Conservation (phyloP, 2,888 invertebrate genomes). For the Stenichneumon culpator region DNA sequence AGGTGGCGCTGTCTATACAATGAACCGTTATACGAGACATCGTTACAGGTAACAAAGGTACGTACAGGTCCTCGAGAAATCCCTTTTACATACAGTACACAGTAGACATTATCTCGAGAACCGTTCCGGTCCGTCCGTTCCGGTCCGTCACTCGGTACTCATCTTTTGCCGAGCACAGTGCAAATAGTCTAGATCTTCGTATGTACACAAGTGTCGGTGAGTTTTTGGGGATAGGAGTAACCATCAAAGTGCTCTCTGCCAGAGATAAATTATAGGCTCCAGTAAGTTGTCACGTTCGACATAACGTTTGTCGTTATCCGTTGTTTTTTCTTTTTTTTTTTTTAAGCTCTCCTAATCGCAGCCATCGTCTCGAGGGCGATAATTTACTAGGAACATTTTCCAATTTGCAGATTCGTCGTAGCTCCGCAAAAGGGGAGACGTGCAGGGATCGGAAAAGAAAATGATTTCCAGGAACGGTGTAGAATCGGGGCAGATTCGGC, state of each 20-base stretch:
- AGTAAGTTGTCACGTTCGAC: background rate
- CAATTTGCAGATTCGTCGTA: conserved; percentile 35
- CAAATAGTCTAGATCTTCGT: background rate
- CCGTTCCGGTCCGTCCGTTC: background rate
- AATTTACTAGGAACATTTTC: background rate
- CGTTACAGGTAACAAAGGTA: conserved; percentile 29
- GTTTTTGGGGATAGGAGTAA: background rate
- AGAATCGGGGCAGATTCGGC: conserved; percentile 75
- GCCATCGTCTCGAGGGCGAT: background rate
- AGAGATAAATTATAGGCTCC: background rate
- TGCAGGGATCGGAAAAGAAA: conserved; percentile 12
- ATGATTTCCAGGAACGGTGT: conserved; percentile 79
- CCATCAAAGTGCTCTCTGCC: background rate
- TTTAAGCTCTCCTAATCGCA: background rate
- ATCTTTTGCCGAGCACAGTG: conserved; percentile 36
- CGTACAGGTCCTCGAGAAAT: conserved; percentile 29
- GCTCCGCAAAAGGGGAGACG: conserved; percentile 12
- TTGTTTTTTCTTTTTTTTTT: background rate
- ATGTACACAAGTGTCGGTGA: conserved; percentile 2
- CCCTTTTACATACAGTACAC: conserved; percentile 12
- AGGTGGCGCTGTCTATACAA: conserved; percentile 24
- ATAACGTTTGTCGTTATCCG: background rate
- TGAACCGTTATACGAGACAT: conserved; percentile 22
- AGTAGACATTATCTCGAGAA: background rate
- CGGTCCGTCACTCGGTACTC: conserved; percentile 34